Evolutionary conservation across 92 coral and sea anemone genomes (phyloP), one percentile per base, ranked within the genome.

Genomic region (Micromussa lordhowensis): DNA sequence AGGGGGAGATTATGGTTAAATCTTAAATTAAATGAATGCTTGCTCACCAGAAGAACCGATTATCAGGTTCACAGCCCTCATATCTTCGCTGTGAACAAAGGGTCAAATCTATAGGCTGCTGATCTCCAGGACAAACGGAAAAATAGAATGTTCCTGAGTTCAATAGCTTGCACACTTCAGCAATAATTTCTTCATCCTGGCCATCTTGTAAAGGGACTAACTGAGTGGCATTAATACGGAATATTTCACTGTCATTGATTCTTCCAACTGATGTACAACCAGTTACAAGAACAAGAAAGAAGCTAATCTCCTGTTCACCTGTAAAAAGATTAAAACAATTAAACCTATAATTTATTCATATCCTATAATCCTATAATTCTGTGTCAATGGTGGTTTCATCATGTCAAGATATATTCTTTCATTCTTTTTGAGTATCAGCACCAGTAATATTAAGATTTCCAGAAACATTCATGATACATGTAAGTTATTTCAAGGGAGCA

Each of bases 101-200:
- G 70, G 98, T 98, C 77, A 98, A 82, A 68, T 98, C 99, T 51
- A 96, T 86, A 0, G 97, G 94, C 29, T 79, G 76, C 17, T 96
- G 96, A 17, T 93, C 96, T 48, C 92, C 96, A 24, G 91, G 75
- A 11, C 94, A 87, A 24, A 92, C 91, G 75, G 98, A 92, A 89
- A 98, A 98, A 83, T 98, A 98, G 84, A 96, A 98, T 82, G 98
- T 96, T 15, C 98, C 96, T 54, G 98, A 98, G 78, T 98, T 98
- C 36, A 98, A 87, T 80, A 98, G 94, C 64, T 98, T 98, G 80
- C 95, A 89, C 26, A 96, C 93, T 92, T 98, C 99, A 36, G 98
- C 79, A 48, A 95, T 92, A 18, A 91, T 85, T 19, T 91, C 96
- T 70, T 93, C 98, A 88, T 95, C 95, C 70, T 87, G 92, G 21